Evolutionary conservation across 1,140 invertebrate species (phyloP), one percentile per base, ranked within the genome.

Genomic region (Bactericera cockerelli): DNA sequence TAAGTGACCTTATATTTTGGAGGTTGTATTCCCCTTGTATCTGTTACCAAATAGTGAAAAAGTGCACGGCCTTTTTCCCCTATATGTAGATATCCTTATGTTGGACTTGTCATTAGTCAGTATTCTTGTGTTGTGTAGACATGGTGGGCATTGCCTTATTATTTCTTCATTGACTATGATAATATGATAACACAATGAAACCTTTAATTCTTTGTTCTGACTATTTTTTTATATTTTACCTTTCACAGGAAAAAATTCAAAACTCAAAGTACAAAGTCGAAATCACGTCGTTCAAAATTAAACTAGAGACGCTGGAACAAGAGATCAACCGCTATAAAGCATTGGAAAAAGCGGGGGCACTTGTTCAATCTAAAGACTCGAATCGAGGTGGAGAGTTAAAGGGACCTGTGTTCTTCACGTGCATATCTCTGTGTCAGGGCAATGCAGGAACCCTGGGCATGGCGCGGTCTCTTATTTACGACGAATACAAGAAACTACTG

Each of bases 241-340:
- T n/a, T n/a, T 13, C 28, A 16, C 42, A 49, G 42, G 42, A 49
- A 49, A 49, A 49, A 49, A 49, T 49, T n/a, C 42, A 49, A n/a
- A 19, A 22, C 19, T 19, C 42, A 4, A 49, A 49, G 22, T 49
- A 49, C 22, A 49, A 49, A 49, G 22, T 49, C 4, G 42, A 49
- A 49, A 49, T 49, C 8, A 49, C 42, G n/a, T 4, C n/a, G 3
- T 4, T 49, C 4, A 49, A 49, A 49, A 16, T 49, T 8, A 49
- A 49, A n/a, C 4, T 49, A n/a, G n/a, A 6, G 22, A 10, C 42
- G 6, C 22, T 49, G 22, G 42, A 49, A n/a, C 4, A 49, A n/a
- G 42, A 49, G 19, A 4, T 19, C 4, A 22, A 16, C n/a, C n/a
- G 19, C 8, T 49, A 49, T 16, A 49, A 49, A n/a, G 42, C 8